Evolutionary conservation across 2,113 vertebrate species (phyloP), one percentile per base, ranked within the genome.

Genomic region (Circaetus gallicus): DNA sequence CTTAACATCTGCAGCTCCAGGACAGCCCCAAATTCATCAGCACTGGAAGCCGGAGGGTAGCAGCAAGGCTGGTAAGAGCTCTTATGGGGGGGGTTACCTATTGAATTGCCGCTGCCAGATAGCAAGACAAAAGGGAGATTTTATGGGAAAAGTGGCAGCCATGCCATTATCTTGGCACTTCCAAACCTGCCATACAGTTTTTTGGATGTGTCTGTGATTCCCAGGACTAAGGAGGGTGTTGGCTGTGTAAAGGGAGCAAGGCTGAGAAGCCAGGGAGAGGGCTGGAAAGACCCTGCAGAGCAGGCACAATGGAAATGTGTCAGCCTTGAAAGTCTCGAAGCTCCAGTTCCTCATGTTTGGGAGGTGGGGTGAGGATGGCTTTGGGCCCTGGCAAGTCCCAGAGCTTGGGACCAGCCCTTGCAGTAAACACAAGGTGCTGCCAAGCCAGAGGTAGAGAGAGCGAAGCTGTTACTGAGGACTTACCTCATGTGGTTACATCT

Each of bases 1-100:
- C 36, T 96, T 72, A 92, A 97, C 93, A 97, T 96, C 97, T 95
- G 96, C 83, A 95, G 74, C 83, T 26, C 62, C 87, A n/a, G 56
- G 43, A 69, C 58, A 90, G 88, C 55, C 72, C 94, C 90, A 86
- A 93, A 89, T 90, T 95, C 89, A 36, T 62, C 90, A 56, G 70
- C 66, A 10, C 66, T 66, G 91, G 87, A 56, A 90, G 58, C 67
- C 0, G 7, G 62, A 78, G 65, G 59, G 59, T 25, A 77, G 59
- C 91, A 83, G 52, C 61, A 50, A 96, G 85, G 34, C 70, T 83
- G 96, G 97, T 97, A 93, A 97, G 97, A 83, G 52, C 77, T 89
- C n/a, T 25, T 74, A 14, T 50, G 32, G 50, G 49, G 50, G 26
- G 50, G 25, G 0, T 4, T 94, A 31, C 19, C 31, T 66, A 3